These are phyloP conservation scores for Lepidonotus clava DNA, from an alignment of 2,888 invertebrate species.

Conservation along the genomic window DNA sequence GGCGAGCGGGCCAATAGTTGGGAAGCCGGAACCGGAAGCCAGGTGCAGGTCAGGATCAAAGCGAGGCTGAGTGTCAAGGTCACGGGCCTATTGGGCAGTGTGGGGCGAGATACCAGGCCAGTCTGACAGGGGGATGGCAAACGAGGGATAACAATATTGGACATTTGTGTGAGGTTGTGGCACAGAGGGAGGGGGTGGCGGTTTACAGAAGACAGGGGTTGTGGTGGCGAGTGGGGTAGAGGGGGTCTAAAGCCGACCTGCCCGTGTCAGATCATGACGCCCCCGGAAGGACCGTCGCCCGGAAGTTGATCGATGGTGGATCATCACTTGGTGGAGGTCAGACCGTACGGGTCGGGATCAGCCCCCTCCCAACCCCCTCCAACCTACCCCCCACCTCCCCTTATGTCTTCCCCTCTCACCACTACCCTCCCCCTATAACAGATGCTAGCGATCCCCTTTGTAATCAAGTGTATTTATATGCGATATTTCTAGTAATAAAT, in stretches of 20 bases:
- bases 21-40: slow-evolving; percentile 3
- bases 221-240: not conserved
- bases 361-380: not conserved
- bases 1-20: slow-evolving; percentile 5
- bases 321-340: not conserved
- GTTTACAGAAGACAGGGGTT: too few relatives aligned
- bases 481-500: too few relatives aligned
- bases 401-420: not conserved
- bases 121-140: not conserved
- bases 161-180: not conserved
- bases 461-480: too few relatives aligned
- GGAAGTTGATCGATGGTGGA: slow-evolving; percentile 15
- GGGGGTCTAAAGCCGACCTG: not conserved
- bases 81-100: not conserved
- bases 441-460: too few relatives aligned
- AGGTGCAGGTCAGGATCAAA: not conserved
- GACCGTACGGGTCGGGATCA: not conserved
- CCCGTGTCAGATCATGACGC: slow-evolving; percentile 1
- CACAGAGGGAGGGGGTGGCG: not conserved
- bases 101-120: not conserved
- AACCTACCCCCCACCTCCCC: not conserved
- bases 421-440: not conserved
- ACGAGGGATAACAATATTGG: too few relatives aligned
- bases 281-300: not conserved
- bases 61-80: not conserved